phyloP scores from a whole-genome alignment of 2,797 vertebrate species.

The Chaunax sp. region DNA sequence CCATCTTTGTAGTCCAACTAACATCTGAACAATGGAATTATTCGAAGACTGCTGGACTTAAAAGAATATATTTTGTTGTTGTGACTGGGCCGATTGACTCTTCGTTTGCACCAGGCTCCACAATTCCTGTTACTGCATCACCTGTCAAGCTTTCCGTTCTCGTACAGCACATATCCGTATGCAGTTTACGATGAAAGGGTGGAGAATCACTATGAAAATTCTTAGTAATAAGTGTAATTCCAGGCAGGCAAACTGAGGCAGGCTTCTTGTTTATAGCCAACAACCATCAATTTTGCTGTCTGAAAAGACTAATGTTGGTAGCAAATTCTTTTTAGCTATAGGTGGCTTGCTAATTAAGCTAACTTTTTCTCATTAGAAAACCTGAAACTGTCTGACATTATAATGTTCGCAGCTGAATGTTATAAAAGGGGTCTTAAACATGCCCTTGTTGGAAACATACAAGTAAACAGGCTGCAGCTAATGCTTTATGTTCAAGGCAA shows the following conservation, averaged over 20 bases:
- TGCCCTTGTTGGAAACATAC: neutral
- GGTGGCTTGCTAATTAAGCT: neutral
- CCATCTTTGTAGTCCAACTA: conserved; percentile 61
- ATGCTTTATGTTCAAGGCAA: neutral
- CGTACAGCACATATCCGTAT: neutral
- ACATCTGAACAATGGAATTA: neutral
- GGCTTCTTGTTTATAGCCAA: neutral
- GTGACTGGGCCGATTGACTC: conserved; percentile 43
- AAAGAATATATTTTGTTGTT: conserved; percentile 47
- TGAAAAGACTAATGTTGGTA: neutral
- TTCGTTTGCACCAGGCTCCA: conserved; percentile 6
- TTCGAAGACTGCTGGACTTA: conserved; percentile 49
- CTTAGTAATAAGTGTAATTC: neutral
- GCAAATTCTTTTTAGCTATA: neutral
- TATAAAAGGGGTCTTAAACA: conserved; percentile 1
- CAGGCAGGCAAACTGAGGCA: neutral
- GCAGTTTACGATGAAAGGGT: neutral
- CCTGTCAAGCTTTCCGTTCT: conserved; percentile 13
- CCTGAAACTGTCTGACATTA: neutral
- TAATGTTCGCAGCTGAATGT: neutral
- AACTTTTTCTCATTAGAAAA: neutral
- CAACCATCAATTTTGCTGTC: neutral
- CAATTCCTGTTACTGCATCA: neutral
- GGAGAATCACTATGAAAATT: neutral
- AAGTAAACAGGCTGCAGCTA: neutral